Percentiles rank a stretch among this genome's conserved stretches.
These are phyloP conservation scores for Porites evermanni DNA, from an alignment of 92 coral and sea anemone genomes.

Conservation along the genomic window DNA sequence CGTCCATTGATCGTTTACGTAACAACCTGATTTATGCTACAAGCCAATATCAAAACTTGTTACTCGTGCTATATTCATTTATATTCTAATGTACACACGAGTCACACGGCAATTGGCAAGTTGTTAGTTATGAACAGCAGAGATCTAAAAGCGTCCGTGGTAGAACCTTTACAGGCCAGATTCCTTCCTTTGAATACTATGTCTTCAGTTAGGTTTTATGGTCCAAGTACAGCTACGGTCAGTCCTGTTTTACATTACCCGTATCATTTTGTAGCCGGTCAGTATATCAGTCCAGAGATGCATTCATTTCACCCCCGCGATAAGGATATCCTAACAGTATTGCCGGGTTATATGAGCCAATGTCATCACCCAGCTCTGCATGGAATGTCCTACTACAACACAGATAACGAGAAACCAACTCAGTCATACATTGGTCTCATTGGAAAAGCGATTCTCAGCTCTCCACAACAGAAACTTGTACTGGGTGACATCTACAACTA, in stretches of 20 bases:
- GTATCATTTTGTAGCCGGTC: conserved; percentile 2
- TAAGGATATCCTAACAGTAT: not conserved
- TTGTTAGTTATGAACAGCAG: not conserved
- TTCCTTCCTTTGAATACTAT: conserved; percentile 5
- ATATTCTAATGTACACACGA: not conserved
- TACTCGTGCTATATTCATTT: conserved; percentile 28
- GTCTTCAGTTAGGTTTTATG: conserved; percentile 10
- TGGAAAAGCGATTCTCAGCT: conserved; percentile 83
- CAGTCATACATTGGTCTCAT: conserved; percentile 88
- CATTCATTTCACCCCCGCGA: not conserved
- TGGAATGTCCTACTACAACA: conserved; percentile 15
- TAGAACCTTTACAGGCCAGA: not conserved
- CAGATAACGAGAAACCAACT: conserved; percentile 81
- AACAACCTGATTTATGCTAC: conserved; percentile 1
- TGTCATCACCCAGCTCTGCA: conserved; percentile 31
- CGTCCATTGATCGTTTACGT: conserved; percentile 19
- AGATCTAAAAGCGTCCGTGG: not conserved
- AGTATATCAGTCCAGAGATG: conserved; percentile 24
- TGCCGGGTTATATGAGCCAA: not conserved
- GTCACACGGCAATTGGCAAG: not conserved
- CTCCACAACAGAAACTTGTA: conserved; percentile 85
- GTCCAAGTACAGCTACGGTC: not conserved
- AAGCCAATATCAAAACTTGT: conserved; percentile 32
- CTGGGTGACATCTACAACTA: conserved; percentile 85
- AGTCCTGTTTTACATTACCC: conserved; percentile 20